Percentiles rank a stretch among this genome's conserved stretches.
phyloP scores from a whole-genome alignment of 2,888 invertebrate genomes.

The Drosophila phalerata region DNA sequence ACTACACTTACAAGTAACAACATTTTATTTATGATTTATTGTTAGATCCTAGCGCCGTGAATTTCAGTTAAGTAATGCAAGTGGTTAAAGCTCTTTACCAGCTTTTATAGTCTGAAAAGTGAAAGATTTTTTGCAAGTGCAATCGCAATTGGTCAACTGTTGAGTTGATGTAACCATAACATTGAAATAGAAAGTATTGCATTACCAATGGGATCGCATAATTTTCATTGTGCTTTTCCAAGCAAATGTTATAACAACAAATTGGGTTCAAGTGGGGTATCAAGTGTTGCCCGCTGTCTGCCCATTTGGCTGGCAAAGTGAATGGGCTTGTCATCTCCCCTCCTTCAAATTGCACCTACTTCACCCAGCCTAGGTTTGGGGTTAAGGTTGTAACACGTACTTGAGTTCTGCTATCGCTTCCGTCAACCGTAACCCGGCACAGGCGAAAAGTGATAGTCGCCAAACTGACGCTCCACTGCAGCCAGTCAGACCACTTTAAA shows the following conservation, averaged over 20 bases:
- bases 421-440: conserved; percentile 62
- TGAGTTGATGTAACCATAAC: conserved; percentile 75
- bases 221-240: conserved; percentile 68
- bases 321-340: conserved; percentile 43
- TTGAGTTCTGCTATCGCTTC: conserved; percentile 72
- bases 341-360: not conserved
- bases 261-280: conserved; percentile 74
- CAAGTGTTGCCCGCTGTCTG: conserved; percentile 54
- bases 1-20: conserved; percentile 61
- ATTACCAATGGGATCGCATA: conserved; percentile 71
- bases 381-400: conserved; percentile 79
- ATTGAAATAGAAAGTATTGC: conserved; percentile 80
- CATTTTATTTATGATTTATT: conserved; percentile 44
- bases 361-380: conserved; percentile 54
- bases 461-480: conserved; percentile 31
- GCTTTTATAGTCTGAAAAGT: conserved; percentile 70
- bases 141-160: conserved; percentile 55
- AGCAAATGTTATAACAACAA: conserved; percentile 70
- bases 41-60: conserved; percentile 33
- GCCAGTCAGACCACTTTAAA: conserved; percentile 69
- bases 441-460: conserved; percentile 63
- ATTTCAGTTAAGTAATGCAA: conserved; percentile 54
- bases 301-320: conserved; percentile 39
- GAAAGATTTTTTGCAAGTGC: conserved; percentile 60
- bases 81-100: conserved; percentile 28